These are phyloP conservation scores for Papilio polytes DNA, from an alignment of 1,140 invertebrate species.

Conservation along the genomic window DNA sequence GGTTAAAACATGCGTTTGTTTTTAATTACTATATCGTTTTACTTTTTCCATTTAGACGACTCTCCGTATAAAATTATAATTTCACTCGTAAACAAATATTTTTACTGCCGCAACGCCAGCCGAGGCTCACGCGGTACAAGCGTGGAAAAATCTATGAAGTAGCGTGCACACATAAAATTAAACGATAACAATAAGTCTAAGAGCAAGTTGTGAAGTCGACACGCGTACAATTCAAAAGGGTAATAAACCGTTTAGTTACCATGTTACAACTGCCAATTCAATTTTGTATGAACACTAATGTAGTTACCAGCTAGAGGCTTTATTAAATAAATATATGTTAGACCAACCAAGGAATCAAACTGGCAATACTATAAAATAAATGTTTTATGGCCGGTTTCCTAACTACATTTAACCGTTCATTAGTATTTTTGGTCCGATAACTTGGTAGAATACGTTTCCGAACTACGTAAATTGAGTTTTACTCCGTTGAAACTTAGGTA, in stretches of 20 bases:
- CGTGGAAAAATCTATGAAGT: slow-evolving; percentile 63
- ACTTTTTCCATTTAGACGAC: not conserved
- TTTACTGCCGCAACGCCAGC: not conserved
- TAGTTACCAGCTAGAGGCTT: slow-evolving; percentile 22
- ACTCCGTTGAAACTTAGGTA: too few species aligned
- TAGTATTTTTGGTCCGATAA: too few species aligned
- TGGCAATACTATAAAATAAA: too few species aligned
- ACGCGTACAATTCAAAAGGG: slow-evolving; percentile 42
- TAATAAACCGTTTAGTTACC: slow-evolving; percentile 36
- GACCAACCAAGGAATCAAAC: not conserved
- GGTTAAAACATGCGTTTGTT: not conserved
- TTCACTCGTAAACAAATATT: slow-evolving; percentile 26
- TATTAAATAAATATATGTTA: slow-evolving; percentile 31
- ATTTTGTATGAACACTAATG: slow-evolving; percentile 40
- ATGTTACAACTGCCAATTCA: slow-evolving; percentile 36
- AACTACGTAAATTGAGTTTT: too few species aligned
- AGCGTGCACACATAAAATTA: slow-evolving; percentile 60
- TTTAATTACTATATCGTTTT: not conserved
- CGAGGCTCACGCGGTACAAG: slow-evolving; percentile 44
- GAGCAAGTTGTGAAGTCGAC: slow-evolving; percentile 45
- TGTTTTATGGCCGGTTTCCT: too few species aligned
- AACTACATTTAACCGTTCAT: too few species aligned
- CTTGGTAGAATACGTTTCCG: too few species aligned
- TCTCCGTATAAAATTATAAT: slow-evolving; percentile 1
- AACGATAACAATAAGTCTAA: slow-evolving; percentile 61